These are phyloP conservation scores for Temnothorax curvispinosus DNA, from an alignment of 1,140 invertebrate genomes.

Conservation along the genomic window DNA sequence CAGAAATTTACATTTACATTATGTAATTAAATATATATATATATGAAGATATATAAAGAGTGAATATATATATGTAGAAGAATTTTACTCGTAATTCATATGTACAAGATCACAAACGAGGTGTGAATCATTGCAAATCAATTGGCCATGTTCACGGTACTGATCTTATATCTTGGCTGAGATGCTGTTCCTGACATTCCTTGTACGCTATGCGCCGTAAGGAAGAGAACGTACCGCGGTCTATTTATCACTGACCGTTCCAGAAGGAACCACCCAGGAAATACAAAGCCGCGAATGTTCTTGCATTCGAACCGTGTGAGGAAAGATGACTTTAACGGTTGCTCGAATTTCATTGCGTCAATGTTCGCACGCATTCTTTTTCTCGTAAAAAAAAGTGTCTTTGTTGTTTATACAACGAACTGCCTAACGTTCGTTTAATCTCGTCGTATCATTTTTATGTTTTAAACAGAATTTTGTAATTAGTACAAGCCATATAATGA, in stretches of 20 bases:
- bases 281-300: slow-evolving; percentile 75
- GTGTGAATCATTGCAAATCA: slow-evolving; percentile 34
- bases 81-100: background rate
- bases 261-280: slow-evolving; percentile 73
- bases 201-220: slow-evolving; percentile 62
- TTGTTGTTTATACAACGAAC: background rate
- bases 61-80: background rate
- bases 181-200: slow-evolving; percentile 69
- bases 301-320: slow-evolving; percentile 13
- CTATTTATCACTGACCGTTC: slow-evolving; percentile 79
- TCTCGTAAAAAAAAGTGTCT: background rate
- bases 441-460: background rate
- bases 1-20: background rate
- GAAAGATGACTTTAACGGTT: slow-evolving; percentile 64
- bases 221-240: slow-evolving; percentile 62
- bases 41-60: no score
- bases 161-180: slow-evolving; percentile 72
- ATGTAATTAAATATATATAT: background rate
- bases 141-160: slow-evolving; percentile 42
- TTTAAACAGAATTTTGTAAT: background rate
- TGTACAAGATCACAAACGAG: background rate
- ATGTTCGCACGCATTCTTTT: background rate
- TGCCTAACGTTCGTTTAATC: background rate
- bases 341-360: slow-evolving; percentile 60
- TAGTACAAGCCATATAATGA: background rate